Percentiles rank a stretch among this genome's conserved stretches.
These are phyloP conservation scores for Mallotus villosus DNA, from an alignment of 2,797 vertebrate genomes.

Conservation along the genomic window DNA sequence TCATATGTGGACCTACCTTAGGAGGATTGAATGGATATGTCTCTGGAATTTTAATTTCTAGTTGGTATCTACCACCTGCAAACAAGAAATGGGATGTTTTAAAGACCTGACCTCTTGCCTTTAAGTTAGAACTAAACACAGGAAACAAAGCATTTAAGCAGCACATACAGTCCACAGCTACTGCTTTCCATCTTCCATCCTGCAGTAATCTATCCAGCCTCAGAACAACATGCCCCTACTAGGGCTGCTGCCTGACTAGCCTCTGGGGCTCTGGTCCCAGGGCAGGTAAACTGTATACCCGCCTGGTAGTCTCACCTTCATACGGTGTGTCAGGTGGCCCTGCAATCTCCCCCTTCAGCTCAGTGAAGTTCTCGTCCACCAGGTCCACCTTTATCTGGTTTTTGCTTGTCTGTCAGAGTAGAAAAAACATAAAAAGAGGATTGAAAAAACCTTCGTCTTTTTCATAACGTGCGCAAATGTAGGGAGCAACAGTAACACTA, in stretches of 20 bases:
- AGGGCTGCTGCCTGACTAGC: no score
- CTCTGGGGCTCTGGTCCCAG: no score
- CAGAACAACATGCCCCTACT: no score
- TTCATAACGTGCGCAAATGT: no score
- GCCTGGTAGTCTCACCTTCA: conserved; percentile 77
- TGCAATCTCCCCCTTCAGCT: conserved; percentile 90
- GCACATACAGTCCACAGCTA: no score
- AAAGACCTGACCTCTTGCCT: not conserved
- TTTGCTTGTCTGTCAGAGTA: conserved; percentile 84
- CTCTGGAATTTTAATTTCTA: conserved; percentile 99
- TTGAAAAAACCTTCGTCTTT: conserved; percentile 3
- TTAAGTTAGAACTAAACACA: not conserved
- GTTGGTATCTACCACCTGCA: conserved; percentile 94
- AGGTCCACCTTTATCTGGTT: conserved; percentile 94
- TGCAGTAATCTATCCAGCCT: no score
- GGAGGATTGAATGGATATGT: conserved; percentile 99
- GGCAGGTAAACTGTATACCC: not conserved
- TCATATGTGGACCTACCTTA: conserved; percentile 80
- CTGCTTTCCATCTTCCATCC: no score
- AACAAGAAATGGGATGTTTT: conserved; percentile 12
- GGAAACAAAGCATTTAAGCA: no score
- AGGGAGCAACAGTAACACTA: no score
- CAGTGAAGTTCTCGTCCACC: conserved; percentile 93
- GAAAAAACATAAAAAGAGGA: not conserved
- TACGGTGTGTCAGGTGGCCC: conserved; percentile 90